Base-by-base conservation (phyloP, 2,888 invertebrate genomes). In the Dryococelus australis region DNA sequence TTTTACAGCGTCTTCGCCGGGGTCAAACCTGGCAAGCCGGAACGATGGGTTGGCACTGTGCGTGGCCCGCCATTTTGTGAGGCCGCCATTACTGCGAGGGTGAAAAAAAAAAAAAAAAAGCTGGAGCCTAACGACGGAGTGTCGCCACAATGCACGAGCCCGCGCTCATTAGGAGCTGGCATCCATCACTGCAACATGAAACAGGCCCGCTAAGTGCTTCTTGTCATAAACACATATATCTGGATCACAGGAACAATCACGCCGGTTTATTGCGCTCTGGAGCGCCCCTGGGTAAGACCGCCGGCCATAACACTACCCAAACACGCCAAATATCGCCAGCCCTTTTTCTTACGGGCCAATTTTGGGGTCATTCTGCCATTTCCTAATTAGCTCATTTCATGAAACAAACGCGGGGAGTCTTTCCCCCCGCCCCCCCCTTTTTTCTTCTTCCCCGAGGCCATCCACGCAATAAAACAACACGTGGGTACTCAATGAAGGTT, bases 141-240 rank as follows among this genome's bases (percentile, higher is more conserved):
- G 65, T 65, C n/a, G 65, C n/a, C 65, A 20, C 65, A 5, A 65
- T n/a, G 13, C n/a, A 8, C 12, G 47, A 6, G 8, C 47, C 16
- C 16, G 8, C 0, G 65, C 65, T 65, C 65, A 65, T 65, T 65
- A 65, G 65, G 24, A 20, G 65, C 65, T 8, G 12, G 65, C 65
- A 65, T 65, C 65, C 65, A 65, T 65, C 65, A n/a, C 0, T 8
- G 24, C 8, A 5, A 47, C 47, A 80, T 80, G 27, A 80, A 80
- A 27, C 24, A 27, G 8, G n/a, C 83, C 43, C 20, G 83, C 83
- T 83, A 83, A 83, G 83, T 83, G 83, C 83, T 83, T 35, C 83
- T 83, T 24, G 35, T 83, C 83, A 83, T 83, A 83, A 83, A 83
- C 43, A 28, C 43, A 35, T 35, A 35, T 24, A 83, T 83, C 43